Percentiles rank a stretch among this genome's conserved stretches.
These are phyloP conservation scores for Girardinichthys multiradiatus DNA, from an alignment of 2,113 vertebrate species.

Conservation along the genomic window DNA sequence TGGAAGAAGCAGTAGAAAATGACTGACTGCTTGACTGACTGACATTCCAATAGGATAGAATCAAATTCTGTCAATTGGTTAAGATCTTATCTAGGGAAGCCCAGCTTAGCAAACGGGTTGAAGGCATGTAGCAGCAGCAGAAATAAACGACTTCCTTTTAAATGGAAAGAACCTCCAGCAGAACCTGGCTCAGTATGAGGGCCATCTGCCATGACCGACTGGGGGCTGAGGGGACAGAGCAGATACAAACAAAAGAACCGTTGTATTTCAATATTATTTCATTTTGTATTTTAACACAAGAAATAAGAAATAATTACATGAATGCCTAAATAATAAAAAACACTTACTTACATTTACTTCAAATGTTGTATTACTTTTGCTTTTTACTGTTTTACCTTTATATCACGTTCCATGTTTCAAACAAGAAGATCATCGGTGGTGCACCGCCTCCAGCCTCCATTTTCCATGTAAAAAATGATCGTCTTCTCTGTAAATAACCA, in stretches of 20 bases:
- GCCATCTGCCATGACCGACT: not conserved
- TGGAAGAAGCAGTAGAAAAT: no score
- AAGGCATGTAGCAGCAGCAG: no score
- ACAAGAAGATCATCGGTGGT: not conserved
- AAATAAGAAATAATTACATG: not conserved
- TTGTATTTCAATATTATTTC: not conserved
- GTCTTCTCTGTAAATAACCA: not conserved
- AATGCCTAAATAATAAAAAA: not conserved
- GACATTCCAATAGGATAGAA: no score
- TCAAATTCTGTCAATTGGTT: no score
- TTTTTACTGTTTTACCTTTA: not conserved
- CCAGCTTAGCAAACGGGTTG: no score
- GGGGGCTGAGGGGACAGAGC: not conserved
- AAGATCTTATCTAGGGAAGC: no score
- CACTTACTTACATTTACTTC: not conserved
- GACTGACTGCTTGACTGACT: no score
- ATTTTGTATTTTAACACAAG: not conserved
- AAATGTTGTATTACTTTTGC: not conserved
- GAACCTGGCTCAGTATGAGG: not conserved
- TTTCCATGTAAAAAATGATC: no score
- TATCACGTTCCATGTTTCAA: not conserved
- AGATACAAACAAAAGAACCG: not conserved
- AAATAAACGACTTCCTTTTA: no score
- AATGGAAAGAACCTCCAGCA: not conserved
- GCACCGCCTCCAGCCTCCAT: no score